Base-by-base conservation (phyloP, 2,888 invertebrate genomes). In the Chydorus sphaericus region DNA sequence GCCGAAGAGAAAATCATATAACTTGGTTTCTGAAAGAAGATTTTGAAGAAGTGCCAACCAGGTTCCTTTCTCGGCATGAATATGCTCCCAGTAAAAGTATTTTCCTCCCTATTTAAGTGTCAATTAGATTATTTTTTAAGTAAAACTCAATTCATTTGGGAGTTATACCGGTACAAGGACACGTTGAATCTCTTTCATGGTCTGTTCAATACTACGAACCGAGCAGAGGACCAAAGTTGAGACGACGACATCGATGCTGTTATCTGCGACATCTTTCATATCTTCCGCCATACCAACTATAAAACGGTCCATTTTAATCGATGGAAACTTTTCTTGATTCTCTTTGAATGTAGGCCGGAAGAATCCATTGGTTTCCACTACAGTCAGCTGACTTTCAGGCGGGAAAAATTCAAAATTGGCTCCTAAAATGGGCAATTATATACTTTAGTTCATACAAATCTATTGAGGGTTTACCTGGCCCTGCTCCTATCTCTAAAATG, bases 231-330 rank as follows among this genome's bases (percentile, higher is more conserved):
- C 65, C 44, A 62, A 58, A 3, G 65, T 64, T 26, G 62, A 61
- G 5, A 67, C 65, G 4, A 66, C 66, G n/a, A 63, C 64, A 56
- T 66, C 66, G 14, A 67, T 62, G 10, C 62, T 62, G 23, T 55
- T 51, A 36, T 63, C 60, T 7, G 60, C 57, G n/a, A 68, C 59
- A 16, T 59, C 61, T 3, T 59, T 55, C 59, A 68, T 62, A 36
- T 62, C 39, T 50, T 65, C 65, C 6, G 61, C 65, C 5, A 54
- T 49, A 11, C 60, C 57, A 16, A 58, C 57, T 26, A 63, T 38
- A 8, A 62, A 61, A 18, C 61, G 59, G 48, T 64, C 62, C 57
- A 64, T 52, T 14, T 58, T 56, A 8, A 65, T 60, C 48, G 61
- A 60, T 14, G 62, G 62, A 58, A 61, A 62, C 39, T 61, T 59